A percentile compares a stretch with the other conserved stretches of the same genome.
These are phyloP conservation scores for Penaeus chinensis DNA, from an alignment of 1,140 invertebrate genomes.

Conservation along the genomic window DNA sequence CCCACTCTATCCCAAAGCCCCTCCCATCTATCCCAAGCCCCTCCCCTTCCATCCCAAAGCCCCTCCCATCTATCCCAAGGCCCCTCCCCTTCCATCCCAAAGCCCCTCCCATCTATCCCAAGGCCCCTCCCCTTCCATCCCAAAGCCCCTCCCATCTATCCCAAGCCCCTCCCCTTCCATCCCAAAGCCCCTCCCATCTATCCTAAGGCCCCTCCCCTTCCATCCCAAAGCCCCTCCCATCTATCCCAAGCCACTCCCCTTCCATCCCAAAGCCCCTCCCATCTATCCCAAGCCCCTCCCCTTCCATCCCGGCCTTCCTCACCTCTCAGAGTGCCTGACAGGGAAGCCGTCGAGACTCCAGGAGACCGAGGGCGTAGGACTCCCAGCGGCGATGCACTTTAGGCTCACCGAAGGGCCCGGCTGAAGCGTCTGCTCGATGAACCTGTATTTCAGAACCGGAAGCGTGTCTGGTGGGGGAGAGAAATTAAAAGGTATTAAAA, in stretches of 20 bases:
- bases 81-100: not conserved
- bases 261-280: not conserved
- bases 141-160: not conserved
- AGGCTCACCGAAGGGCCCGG: conserved; percentile 76
- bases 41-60: not conserved
- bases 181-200: not conserved
- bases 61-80: not conserved
- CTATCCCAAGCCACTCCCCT: not conserved
- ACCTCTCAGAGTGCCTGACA: conserved; percentile 34
- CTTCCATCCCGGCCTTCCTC: not conserved
- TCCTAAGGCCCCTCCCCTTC: not conserved
- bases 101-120: not conserved
- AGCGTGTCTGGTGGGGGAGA: conserved; percentile 65
- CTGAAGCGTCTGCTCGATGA: conserved; percentile 52
- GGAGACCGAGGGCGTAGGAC: conserved; percentile 75
- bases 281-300: not conserved
- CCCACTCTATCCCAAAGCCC: not conserved
- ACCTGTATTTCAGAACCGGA: conserved; percentile 78
- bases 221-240: conserved; percentile 11
- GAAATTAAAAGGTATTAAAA: no score
- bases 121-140: not conserved
- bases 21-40: no score
- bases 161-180: not conserved
- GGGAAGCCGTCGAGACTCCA: conserved; percentile 66
- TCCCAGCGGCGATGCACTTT: conserved; percentile 86